Evolutionary conservation across 2,797 vertebrate species (phyloP), one percentile per base, ranked within the genome.

Genomic region (Hippoglossus hippoglossus): DNA sequence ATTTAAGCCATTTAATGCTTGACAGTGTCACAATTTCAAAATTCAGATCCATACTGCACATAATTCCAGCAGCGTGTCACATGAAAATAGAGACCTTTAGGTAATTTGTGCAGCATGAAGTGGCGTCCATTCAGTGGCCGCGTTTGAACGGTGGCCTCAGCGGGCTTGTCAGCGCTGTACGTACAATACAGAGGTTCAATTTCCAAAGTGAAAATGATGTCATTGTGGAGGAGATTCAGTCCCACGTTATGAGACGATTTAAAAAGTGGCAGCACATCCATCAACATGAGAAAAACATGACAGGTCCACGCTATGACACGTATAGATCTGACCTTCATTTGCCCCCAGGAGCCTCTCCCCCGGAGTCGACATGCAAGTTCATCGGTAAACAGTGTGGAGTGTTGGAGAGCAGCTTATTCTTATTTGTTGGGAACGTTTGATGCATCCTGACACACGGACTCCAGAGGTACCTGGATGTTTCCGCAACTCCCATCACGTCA

Each of bases 241-340:
- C 83, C 63, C 15, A 47, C 77, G 71, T 89, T 87, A 89, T 65
- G 47, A 67, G 67, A 62, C 54, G 67, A 69, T 92, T 86, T 84
- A 2, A 28, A 57, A 89, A 65, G 82, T 82, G 83, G 81, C 79
- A 80, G 76, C 75, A 71, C 76, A 90, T 90, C 84, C 53, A 63
- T 93, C 87, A 93, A 77, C 66, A 68, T 77, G 85, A 87, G 85
- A 73, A 89, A 92, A 93, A 90, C 73, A 85, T 87, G 91, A 88
- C 82, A 87, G 76, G 81, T 76, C 64, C 56, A 71, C 24, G 51
- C 73, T 69, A 66, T n/a, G 25, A 80, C 78, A 80, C 71, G 44
- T 75, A 80, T 56, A 79, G 64, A 85, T 82, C 67, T 93, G 91
- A 73, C 85, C 91, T 92, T 91, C 85, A 87, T 84, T 88, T 88